Evolutionary conservation across 2,888 invertebrate genomes (phyloP).

Genomic region (Idaea straminata): DNA sequence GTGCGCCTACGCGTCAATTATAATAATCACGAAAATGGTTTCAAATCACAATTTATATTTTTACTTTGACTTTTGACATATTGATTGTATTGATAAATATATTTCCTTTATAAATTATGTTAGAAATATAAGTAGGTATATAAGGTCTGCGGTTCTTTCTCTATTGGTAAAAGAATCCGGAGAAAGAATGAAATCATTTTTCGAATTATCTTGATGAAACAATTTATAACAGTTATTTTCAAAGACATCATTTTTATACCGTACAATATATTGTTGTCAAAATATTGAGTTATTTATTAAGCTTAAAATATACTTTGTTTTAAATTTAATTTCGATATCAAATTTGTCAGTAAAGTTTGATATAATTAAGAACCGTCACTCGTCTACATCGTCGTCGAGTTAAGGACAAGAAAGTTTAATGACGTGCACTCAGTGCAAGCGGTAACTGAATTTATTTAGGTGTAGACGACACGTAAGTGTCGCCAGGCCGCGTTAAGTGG

Average conservation of each 20-base stretch:
- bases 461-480: slow-evolving; percentile 71
- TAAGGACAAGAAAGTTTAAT: slow-evolving; percentile 74
- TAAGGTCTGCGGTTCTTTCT: too few species aligned
- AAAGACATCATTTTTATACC: too few species aligned
- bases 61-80: neutral
- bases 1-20: slow-evolving; percentile 76
- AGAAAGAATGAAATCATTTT: neutral
- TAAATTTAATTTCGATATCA: slow-evolving; percentile 10
- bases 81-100: neutral
- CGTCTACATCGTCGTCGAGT: slow-evolving; percentile 47
- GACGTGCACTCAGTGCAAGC: slow-evolving; percentile 66
- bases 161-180: neutral
- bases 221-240: too few species aligned
- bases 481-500: slow-evolving; percentile 67
- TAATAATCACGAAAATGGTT: slow-evolving; percentile 76
- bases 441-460: slow-evolving; percentile 73
- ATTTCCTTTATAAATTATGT: neutral
- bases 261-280: too few species aligned
- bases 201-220: too few species aligned
- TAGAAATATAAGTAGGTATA: neutral
- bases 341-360: slow-evolving; percentile 49
- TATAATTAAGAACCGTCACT: slow-evolving; percentile 62
- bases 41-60: neutral
- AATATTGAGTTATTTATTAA: too few species aligned
- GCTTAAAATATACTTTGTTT: neutral